Base-by-base conservation (phyloP, 2,113 vertebrate genomes). In the Aplodontia rufa region DNA sequence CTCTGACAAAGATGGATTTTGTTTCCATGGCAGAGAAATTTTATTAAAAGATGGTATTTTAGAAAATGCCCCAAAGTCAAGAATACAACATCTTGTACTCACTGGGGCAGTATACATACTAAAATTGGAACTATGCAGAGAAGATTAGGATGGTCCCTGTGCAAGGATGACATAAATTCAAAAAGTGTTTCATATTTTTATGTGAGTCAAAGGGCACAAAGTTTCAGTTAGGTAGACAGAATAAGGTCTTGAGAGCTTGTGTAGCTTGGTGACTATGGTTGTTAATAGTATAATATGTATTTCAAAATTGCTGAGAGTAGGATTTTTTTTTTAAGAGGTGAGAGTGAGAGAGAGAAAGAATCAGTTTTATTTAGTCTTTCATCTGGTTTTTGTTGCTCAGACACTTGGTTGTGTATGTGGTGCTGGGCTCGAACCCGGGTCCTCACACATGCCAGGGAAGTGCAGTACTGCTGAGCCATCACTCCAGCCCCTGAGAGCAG, bases 1-100 rank as follows among this genome's bases (percentile, higher is more conserved):
- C 62, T 90, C 20, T 92, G 71, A 55, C 22, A 92, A 74, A 88
- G 85, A 53, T 87, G 28, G 14, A 64, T 58, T 72, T 60, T 95
- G n/a, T 86, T 80, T 64, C 53, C 17, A 37, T 42, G 16, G 69
- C 17, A 87, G 62, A 93, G 42, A 82, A 64, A 84, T 64, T 90
- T 69, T 94, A 68, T 83, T 55, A 82, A 79, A 69, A 66, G 80
- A 4, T 28, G 85, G 13, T 82, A 42, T 82, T 78, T 79, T 32
- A 3, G 62, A 75, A 72, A 78, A 32, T 47, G 76, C 28, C 55
- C 47, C 12, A n/a, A 86, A 80, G 53, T 74, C 26, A 68, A 58
- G 81, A 80, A 64, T 35, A 53, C 26, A 85, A 6, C 62, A 69
- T 69, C 49, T 87, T 47, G 47, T 75, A 40, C 68, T 88, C 92